phyloP scores from a whole-genome alignment of 1,140 invertebrate species.

The Helicoverpa armigera region DNA sequence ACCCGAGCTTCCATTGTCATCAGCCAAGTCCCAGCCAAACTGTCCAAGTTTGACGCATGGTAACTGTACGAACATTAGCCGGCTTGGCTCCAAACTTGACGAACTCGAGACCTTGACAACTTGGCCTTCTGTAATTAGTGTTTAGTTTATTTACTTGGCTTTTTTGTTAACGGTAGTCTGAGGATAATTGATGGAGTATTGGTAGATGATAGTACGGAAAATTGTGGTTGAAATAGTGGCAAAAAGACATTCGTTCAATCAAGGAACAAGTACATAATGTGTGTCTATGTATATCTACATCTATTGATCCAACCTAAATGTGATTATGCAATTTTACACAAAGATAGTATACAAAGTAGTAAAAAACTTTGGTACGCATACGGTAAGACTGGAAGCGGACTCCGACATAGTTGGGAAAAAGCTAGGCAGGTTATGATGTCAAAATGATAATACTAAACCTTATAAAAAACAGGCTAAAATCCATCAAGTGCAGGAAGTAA shows the following conservation, averaged over 20 bases:
- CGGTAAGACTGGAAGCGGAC: no score
- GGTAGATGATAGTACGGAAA: neutral
- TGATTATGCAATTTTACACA: no score
- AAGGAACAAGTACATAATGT: no score
- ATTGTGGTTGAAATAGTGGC: neutral
- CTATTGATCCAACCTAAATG: no score
- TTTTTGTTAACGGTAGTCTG: neutral
- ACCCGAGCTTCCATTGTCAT: neutral
- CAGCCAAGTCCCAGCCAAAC: neutral
- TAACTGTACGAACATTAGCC: slow-evolving; percentile 44
- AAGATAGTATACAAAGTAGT: no score
- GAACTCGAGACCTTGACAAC: slow-evolving; percentile 41
- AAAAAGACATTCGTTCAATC: neutral
- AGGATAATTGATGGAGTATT: neutral
- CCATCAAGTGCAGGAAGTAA: no score
- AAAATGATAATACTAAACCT: no score
- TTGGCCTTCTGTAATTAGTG: slow-evolving; percentile 38
- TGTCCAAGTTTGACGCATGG: slow-evolving; percentile 42
- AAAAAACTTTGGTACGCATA: no score
- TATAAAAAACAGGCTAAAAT: no score
- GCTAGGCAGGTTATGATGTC: no score
- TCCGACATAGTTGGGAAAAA: no score
- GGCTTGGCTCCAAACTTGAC: slow-evolving; percentile 7
- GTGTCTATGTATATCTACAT: no score
- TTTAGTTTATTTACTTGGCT: slow-evolving; percentile 22